These are phyloP conservation scores for Patiria pectinifera DNA, from an alignment of 53 echinoderm and acorn worm genomes.

Conservation along the genomic window DNA sequence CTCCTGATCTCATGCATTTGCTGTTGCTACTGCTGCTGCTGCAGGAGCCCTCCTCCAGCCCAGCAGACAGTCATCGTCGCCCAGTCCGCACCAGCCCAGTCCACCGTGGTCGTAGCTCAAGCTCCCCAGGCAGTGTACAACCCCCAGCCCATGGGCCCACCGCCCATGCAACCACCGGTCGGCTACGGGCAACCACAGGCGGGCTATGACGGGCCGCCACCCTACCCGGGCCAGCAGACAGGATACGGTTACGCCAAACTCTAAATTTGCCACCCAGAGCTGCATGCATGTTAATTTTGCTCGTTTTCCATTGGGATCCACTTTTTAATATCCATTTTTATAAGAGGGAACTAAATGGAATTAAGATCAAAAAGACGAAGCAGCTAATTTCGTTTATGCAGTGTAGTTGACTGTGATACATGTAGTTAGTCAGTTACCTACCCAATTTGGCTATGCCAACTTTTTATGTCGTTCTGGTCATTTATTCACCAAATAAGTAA, in stretches of 20 bases:
- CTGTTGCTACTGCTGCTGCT: constrained; percentile 65
- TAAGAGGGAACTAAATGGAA: too few relatives aligned
- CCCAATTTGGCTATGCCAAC: too few relatives aligned
- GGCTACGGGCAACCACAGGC: neutral
- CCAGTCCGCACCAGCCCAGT: neutral
- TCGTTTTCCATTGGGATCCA: neutral
- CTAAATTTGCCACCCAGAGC: neutral
- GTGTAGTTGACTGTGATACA: too few relatives aligned
- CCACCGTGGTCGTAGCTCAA: neutral
- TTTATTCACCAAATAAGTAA: too few relatives aligned
- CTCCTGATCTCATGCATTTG: constrained; percentile 14
- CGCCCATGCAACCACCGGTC: neutral
- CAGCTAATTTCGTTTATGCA: too few relatives aligned
- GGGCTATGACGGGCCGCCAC: neutral
- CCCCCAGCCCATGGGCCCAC: neutral
- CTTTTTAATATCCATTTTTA: too few relatives aligned
- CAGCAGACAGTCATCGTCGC: neutral
- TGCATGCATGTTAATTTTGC: neutral
- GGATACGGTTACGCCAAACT: neutral
- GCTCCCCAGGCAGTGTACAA: neutral
- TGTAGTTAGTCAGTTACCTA: too few relatives aligned
- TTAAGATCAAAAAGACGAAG: too few relatives aligned
- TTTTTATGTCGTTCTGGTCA: too few relatives aligned
- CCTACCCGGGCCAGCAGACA: neutral
- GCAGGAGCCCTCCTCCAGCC: constrained; percentile 17